Percentiles rank a stretch among this genome's conserved stretches.
Evolutionary conservation across 1,140 invertebrate species (phyloP).

Genomic region (Apolygus lucorum): DNA sequence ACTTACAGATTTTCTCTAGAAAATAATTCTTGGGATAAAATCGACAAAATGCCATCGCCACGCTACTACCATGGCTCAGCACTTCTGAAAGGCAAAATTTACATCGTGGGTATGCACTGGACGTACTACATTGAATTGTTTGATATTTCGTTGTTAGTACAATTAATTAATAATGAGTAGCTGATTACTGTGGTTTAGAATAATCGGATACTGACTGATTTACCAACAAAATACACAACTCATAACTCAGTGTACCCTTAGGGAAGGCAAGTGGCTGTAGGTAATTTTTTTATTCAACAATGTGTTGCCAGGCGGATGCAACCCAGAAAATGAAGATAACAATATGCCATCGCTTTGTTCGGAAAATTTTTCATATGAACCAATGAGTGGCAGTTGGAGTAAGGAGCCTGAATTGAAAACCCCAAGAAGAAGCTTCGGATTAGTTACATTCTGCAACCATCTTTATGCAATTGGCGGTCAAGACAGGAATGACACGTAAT

Average conservation of each 20-base stretch:
- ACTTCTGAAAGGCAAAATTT: conserved; percentile 47
- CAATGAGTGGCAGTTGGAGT: not conserved
- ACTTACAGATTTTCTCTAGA: conserved; percentile 45
- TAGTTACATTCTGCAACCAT: not conserved
- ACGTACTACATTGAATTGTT: too few species aligned
- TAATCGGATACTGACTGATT: too few species aligned
- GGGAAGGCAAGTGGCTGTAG: too few species aligned
- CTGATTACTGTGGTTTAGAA: too few species aligned
- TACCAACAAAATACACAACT: too few species aligned
- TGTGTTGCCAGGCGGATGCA: not conserved
- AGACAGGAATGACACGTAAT: not conserved
- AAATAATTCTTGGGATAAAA: conserved; percentile 47
- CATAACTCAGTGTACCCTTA: too few species aligned
- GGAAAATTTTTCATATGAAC: not conserved
- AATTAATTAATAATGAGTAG: too few species aligned
- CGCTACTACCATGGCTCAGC: conserved; percentile 49
- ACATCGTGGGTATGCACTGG: conserved; percentile 42
- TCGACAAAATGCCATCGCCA: conserved; percentile 49
- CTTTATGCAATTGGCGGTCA: not conserved
- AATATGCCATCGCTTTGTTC: not conserved
- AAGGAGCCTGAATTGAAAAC: not conserved
- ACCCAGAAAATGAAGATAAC: not conserved
- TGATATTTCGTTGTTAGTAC: too few species aligned
- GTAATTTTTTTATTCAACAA: too few species aligned
- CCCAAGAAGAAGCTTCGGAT: not conserved